Evolutionary conservation across 92 coral and sea anemone species (phyloP).

Genomic region (Phymanthus crucifer): DNA sequence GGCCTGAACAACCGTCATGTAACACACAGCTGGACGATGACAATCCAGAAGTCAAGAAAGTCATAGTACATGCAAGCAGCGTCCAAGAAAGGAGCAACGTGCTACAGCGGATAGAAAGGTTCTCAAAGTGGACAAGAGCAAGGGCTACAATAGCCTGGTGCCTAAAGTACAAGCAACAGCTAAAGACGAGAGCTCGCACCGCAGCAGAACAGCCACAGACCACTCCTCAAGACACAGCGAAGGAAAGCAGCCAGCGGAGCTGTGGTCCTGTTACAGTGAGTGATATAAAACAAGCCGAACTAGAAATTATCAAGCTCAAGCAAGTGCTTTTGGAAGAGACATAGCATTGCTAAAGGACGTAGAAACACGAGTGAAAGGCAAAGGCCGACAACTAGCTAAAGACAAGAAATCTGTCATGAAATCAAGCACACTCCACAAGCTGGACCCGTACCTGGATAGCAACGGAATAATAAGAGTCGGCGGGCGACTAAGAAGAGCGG

Average conservation of each 20-base stretch:
- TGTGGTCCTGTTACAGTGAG: slow-evolving; percentile 20
- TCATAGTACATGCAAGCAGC: background rate
- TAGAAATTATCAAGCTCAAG: slow-evolving; percentile 38
- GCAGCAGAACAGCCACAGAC: no score
- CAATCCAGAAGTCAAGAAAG: slow-evolving; percentile 1
- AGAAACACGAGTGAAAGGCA: slow-evolving; percentile 6
- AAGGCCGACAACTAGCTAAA: background rate
- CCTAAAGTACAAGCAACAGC: slow-evolving; percentile 10
- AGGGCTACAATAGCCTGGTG: slow-evolving; percentile 29
- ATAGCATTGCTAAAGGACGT: slow-evolving; percentile 42
- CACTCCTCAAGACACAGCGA: no score
- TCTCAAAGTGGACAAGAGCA: slow-evolving; percentile 51
- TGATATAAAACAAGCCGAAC: slow-evolving; percentile 42
- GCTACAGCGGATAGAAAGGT: slow-evolving; percentile 46
- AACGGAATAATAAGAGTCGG: background rate
- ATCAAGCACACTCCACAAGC: background rate
- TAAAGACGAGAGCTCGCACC: no score
- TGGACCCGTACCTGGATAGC: background rate
- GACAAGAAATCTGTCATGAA: background rate
- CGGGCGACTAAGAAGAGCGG: slow-evolving; percentile 34
- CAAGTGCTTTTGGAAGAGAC: slow-evolving; percentile 47
- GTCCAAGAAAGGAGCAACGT: slow-evolving; percentile 20
- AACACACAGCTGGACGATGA: background rate
- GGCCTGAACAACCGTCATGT: slow-evolving; percentile 31
- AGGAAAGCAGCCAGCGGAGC: background rate